These are phyloP conservation scores for Aphidoletes aphidimyza DNA, from an alignment of 2,888 invertebrate species.

Conservation along the genomic window DNA sequence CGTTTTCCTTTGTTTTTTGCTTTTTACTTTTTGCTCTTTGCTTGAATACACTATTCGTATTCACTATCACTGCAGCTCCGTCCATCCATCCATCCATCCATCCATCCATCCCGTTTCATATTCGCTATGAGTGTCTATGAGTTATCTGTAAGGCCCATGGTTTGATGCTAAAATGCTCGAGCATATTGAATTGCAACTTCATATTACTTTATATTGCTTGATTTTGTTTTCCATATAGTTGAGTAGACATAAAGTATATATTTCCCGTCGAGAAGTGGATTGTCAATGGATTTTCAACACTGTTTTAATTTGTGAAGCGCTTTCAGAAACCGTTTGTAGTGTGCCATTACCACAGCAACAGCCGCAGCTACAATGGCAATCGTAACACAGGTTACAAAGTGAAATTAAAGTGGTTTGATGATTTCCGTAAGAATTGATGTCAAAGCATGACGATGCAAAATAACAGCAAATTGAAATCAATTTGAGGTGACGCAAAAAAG, in stretches of 20 bases:
- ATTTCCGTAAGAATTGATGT: slow-evolving; percentile 52
- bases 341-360: too few species aligned
- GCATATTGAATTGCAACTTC: slow-evolving; percentile 30
- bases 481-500: neutral
- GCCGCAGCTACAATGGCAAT: too few species aligned
- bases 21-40: neutral
- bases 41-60: too few species aligned
- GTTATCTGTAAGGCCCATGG: too few species aligned
- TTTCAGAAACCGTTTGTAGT: neutral
- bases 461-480: slow-evolving; percentile 44
- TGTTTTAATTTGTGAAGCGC: slow-evolving; percentile 7
- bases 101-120: neutral
- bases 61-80: too few species aligned
- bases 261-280: neutral
- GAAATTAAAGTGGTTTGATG: slow-evolving; percentile 43
- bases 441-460: slow-evolving; percentile 11
- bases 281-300: slow-evolving; percentile 45
- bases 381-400: neutral
- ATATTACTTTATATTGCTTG: too few species aligned
- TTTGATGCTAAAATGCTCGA: too few species aligned
- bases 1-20: slow-evolving; percentile 32
- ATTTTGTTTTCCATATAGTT: neutral
- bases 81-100: too few species aligned
- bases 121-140: too few species aligned
- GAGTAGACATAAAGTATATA: neutral